Percentiles rank a stretch among this genome's conserved stretches.
These are phyloP conservation scores for Prionailurus bengalensis DNA, from an alignment of 2,113 vertebrate species.

Conservation along the genomic window DNA sequence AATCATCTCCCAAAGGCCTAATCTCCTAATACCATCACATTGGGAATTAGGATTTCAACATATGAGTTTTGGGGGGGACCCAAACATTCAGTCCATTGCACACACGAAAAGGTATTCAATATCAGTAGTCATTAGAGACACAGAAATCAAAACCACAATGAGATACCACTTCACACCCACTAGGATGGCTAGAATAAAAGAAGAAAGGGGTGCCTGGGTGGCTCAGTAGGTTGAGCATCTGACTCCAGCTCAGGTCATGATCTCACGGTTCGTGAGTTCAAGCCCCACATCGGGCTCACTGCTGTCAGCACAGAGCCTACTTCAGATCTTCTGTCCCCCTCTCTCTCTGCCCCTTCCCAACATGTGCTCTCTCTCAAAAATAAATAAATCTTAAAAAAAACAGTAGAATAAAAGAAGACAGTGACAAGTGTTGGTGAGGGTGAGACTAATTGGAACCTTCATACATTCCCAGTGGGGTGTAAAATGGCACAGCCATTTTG, in stretches of 20 bases:
- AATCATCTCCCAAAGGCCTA: neutral
- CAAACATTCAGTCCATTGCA: neutral
- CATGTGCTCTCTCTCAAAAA: too few relatives aligned
- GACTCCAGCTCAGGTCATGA: too few relatives aligned
- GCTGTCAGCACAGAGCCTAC: too few relatives aligned
- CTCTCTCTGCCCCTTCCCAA: too few relatives aligned
- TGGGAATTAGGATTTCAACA: neutral
- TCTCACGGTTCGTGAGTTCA: too few relatives aligned
- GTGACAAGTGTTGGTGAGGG: neutral
- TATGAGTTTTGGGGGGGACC: neutral
- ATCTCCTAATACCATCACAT: neutral
- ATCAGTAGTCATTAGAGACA: neutral
- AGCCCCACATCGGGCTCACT: too few relatives aligned
- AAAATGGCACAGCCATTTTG: neutral
- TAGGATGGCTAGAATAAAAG: constrained; percentile 13
- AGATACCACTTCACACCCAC: neutral
- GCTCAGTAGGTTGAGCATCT: too few relatives aligned
- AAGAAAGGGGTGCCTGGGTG: neutral
- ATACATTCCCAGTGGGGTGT: neutral
- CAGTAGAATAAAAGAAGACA: neutral
- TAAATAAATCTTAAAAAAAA: too few relatives aligned
- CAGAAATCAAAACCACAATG: constrained; percentile 7
- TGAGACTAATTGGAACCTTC: neutral
- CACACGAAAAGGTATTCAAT: constrained; percentile 19
- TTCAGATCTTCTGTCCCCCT: too few relatives aligned